Conservation (phyloP, 2,797 vertebrate genomes). For the Eulemur coronatus region DNA sequence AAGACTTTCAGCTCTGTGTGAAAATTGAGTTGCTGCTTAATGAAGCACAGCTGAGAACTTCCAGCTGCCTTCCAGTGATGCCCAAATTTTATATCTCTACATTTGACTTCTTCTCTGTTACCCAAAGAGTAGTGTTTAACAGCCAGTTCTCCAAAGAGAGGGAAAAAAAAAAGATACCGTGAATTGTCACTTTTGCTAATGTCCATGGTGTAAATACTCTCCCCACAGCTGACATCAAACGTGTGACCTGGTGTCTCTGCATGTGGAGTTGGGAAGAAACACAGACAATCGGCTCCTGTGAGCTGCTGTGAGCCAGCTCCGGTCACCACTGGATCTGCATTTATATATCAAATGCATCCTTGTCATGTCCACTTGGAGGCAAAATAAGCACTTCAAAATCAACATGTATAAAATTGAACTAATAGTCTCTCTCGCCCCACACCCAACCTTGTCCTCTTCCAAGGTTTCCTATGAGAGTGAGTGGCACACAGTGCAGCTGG, state of each 20-base stretch:
- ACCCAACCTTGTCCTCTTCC: not conserved
- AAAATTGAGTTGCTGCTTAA: slow-evolving; percentile 1
- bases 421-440: not conserved
- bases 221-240: not conserved
- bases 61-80: not conserved
- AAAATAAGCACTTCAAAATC: not conserved
- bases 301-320: accelerated
- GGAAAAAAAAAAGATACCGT: not conserved
- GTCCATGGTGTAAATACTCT: not conserved
- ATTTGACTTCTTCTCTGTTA: not conserved
- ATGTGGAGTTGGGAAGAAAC: not conserved
- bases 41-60: not conserved
- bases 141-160: not conserved
- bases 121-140: not conserved
- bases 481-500: too few relatives aligned
- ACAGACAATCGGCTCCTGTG: too few relatives aligned
- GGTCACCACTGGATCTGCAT: too few relatives aligned
- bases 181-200: not conserved
- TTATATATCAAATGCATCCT: not conserved
- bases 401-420: not conserved
- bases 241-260: too few relatives aligned
- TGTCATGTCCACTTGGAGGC: not conserved
- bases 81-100: not conserved
- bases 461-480: not conserved
- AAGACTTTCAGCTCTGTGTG: not conserved